phyloP scores from a whole-genome alignment of 2,797 vertebrate species.

The Perodicticus potto region DNA sequence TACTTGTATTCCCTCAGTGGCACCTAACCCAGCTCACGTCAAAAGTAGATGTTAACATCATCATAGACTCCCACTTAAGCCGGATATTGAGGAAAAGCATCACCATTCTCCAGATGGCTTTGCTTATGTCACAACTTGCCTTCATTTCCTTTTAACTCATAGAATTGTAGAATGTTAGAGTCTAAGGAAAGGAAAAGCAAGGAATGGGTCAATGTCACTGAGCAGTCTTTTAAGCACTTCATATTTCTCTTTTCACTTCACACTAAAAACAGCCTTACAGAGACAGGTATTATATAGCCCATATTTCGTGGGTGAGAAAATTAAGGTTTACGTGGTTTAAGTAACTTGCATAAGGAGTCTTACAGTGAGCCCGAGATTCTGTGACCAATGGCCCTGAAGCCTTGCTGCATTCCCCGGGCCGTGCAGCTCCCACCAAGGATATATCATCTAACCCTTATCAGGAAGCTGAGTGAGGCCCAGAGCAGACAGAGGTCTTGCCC shows the following conservation, averaged over 20 bases:
- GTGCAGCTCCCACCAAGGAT: background rate
- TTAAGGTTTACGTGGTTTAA: background rate
- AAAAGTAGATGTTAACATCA: background rate
- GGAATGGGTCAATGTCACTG: accelerated
- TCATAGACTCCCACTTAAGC: background rate
- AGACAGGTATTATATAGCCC: no score
- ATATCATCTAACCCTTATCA: background rate
- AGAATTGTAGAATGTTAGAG: background rate
- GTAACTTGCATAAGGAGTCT: background rate
- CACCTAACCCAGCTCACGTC: background rate
- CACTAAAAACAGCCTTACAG: background rate
- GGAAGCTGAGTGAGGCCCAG: accelerated
- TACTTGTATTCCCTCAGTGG: background rate
- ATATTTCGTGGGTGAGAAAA: background rate
- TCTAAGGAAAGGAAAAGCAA: background rate
- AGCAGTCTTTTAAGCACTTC: background rate
- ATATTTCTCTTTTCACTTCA: background rate
- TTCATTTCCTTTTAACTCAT: background rate
- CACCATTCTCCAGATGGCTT: background rate
- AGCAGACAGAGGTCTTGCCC: background rate
- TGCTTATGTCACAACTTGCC: background rate
- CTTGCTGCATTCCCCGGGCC: background rate
- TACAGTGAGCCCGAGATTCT: background rate
- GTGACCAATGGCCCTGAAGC: background rate
- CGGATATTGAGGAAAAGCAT: background rate